Base-by-base conservation (phyloP, 2,113 vertebrate genomes). In the Lepus americanus region DNA sequence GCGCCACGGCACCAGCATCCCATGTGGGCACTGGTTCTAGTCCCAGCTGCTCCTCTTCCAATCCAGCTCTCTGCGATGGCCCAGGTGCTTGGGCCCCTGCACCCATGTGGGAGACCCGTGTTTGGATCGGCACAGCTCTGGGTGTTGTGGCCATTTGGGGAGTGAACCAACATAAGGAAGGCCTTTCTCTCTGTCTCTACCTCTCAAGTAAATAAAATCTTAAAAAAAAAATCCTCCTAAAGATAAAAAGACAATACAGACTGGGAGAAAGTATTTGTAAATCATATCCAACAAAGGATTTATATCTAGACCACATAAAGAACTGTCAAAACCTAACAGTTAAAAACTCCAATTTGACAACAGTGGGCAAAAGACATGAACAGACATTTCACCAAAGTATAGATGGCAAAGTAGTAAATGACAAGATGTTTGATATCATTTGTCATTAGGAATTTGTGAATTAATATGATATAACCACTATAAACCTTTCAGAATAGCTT, bases 331-430 rank as follows among this genome's bases (percentile, higher is more conserved):
- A 89, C 44, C 73, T 36, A 94, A 25, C 5, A 67, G 61, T 80
- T 83, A 74, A 72, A 74, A 66, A 51, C 33, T 87, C 31, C 72
- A 90, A 25, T 61, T 92, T 78, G 36, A 74, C 77, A 90, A 73
- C 44, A 44, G 44, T 66, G 53, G 29, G 16, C 69, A 88, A 33
- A 89, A 86, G 44, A 59, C 55, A 33, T 9, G 27, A 31, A 78
- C n/a, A 87, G 53, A 73, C 73, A 83, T 85, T 78, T 89, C 27
- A 86, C 36, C 25, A 11, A 89, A 93, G 67, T 77, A 51, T n/a
- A 81, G 12, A 63, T 55, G 64, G 22, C 44, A 92, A 70, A 36
- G 39, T 66, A 89, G 20, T 29, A 82, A 61, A 92, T 89, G 29
- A 89, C 81, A 87, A 92, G 69, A 74, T 72, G 14, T 44, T 89